These are phyloP conservation scores for Platysteira castanea DNA, from an alignment of 2,113 vertebrate species.

Conservation along the genomic window DNA sequence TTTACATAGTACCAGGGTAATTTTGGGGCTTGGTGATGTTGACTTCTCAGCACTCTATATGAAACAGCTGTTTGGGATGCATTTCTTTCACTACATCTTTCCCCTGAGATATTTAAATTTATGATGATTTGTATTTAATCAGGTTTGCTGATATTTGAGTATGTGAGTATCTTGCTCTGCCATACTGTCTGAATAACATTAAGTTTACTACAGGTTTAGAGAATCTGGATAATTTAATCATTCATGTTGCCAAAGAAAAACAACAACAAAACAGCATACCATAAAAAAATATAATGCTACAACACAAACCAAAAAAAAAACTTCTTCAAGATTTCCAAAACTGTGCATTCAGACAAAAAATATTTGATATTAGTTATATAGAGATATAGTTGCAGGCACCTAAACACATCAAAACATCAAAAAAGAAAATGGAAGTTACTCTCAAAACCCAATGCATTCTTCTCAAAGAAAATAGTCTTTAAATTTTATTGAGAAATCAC, in stretches of 20 bases:
- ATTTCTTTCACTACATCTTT: not conserved
- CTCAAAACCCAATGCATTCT: not conserved
- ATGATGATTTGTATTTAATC: not conserved
- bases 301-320: not conserved
- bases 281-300: not conserved
- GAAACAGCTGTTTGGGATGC: not conserved
- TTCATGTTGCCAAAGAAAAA: not conserved
- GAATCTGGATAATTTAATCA: not conserved
- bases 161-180: not conserved
- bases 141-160: not conserved
- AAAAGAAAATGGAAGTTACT: not conserved
- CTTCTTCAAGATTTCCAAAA: not conserved
- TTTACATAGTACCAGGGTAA: not conserved
- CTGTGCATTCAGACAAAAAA: not conserved
- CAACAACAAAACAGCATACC: not conserved
- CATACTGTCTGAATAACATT: not conserved
- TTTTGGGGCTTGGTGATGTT: not conserved
- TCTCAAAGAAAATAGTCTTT: not conserved
- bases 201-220: not conserved
- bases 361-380: not conserved
- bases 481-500: not conserved
- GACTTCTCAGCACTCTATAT: not conserved
- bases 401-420: not conserved
- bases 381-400: not conserved
- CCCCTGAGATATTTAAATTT: not conserved